Base-by-base conservation (phyloP, 1,140 invertebrate species). In the Drosophila ercepeae region DNA sequence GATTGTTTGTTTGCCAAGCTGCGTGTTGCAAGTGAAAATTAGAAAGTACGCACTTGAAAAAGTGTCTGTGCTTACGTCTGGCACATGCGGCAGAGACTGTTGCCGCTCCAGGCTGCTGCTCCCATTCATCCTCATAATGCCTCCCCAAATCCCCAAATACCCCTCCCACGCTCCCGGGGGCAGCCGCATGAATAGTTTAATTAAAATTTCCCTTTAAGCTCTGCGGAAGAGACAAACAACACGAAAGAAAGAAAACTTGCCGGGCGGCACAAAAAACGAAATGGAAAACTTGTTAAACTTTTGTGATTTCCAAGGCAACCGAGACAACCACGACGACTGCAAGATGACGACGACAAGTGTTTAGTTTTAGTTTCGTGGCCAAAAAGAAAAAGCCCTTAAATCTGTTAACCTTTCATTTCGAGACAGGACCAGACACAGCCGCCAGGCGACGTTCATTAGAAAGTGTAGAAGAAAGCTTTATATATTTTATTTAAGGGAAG, bases 21-120 rank as follows among this genome's bases (percentile, higher is more conserved):
- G 81, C 75, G 75, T 86, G 81, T 76, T 88, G 76, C 76, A 86
- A 67, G 82, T 73, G 81, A 73, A 84, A 86, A 84, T 84, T 84
- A 86, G 81, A 84, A 84, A 84, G 81, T 84, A 84, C 81, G 82
- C 81, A 84, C 82, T 88, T 69, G 72, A 81, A 81, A 81, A 81
- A 57, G n/a, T 76, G 82, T 81, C 79, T 84, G 68, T 86, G 82
- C 78, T 86, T 75, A 76, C 72, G 79, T 84, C 81, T 84, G 61
- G 57, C 70, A 75, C 49, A 54, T 63, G 78, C 54, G 74, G 60
- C 18, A n/a, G n/a, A n/a, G n/a, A n/a, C n/a, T n/a, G n/a, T n/a
- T n/a, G n/a, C n/a, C 21, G 34, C 25, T 13, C 34, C 34, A 42
- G 39, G 19, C 14, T 55, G 64, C 48, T 53, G 65, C 48, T 54